These are phyloP conservation scores for Chelonus insularis DNA, from an alignment of 1,140 invertebrate species.

Conservation along the genomic window DNA sequence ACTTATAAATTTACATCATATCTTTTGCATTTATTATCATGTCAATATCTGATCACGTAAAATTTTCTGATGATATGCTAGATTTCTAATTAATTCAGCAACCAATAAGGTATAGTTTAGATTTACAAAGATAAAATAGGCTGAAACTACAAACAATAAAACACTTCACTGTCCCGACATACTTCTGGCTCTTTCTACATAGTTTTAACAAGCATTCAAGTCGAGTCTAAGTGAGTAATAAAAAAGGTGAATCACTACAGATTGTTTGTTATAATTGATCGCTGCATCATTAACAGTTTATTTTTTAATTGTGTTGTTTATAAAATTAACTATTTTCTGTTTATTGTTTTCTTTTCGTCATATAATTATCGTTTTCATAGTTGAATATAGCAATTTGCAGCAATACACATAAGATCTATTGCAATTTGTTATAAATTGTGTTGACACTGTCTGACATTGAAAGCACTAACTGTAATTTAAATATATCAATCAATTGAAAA, in stretches of 20 bases:
- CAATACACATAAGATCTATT: conserved; percentile 81
- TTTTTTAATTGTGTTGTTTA: conserved; percentile 83
- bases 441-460: conserved; percentile 87
- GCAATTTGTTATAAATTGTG: conserved; percentile 87
- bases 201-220: conserved; percentile 89
- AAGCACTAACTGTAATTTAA: conserved; percentile 68
- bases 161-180: conserved; percentile 81
- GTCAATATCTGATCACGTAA: conserved; percentile 78
- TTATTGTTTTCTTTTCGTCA: conserved; percentile 94
- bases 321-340: conserved; percentile 73
- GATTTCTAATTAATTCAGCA: conserved; percentile 68
- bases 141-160: conserved; percentile 28
- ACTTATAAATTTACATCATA: too few species aligned
- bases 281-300: too few species aligned
- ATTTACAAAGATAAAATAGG: too few species aligned
- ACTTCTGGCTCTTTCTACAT: conserved; percentile 83
- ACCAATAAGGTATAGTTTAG: too few species aligned
- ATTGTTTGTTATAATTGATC: background rate
- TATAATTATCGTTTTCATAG: conserved; percentile 91
- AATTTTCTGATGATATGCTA: conserved; percentile 74
- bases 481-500: conserved; percentile 21
- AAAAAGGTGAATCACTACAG: too few species aligned
- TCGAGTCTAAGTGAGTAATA: conserved; percentile 73
- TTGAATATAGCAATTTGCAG: conserved; percentile 82
- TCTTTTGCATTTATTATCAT: too few species aligned